Base-by-base conservation (phyloP, 2,113 vertebrate species). In the Lepisosteus osseus region DNA sequence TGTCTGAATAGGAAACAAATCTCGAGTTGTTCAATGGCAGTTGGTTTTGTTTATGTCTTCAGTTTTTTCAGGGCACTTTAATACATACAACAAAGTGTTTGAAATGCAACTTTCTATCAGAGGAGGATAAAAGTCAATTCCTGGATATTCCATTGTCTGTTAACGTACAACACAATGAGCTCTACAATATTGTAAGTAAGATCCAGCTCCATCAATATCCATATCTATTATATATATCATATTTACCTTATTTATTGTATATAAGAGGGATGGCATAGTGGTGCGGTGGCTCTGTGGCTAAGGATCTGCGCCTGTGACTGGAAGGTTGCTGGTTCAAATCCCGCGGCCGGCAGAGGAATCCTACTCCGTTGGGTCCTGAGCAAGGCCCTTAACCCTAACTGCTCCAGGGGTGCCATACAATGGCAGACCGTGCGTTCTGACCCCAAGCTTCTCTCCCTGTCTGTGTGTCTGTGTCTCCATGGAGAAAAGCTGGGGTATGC, bases 71-170 rank as follows among this genome's bases (percentile, higher is more conserved):
- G 65, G 76, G 71, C 44, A 7, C 68, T 57, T 65, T 85, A 61
- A 74, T 0, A 2, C 54, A 77, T 70, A 72, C 62, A 2, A 80
- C 68, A 55, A 75, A 61, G 8, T 89, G 83, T 68, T 3, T 2
- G 2, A 59, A 29, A 9, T 74, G 80, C 41, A 1, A 68, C 2
- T 9, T 51, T 29, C 29, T 29, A 0, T 7, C 1, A 4, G 81
- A 3, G 1, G 0, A 72, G 14, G 79, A 76, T 17, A 54, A 3
- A 0, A 76, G 7, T 54, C 56, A 14, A n/a, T 91, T 89, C 59
- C 81, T 84, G 78, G 65, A 81, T 65, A 54, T 90, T 61, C 87
- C 87, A 1, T 74, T 91, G 0, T 5, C 77, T 0, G 42, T 89
- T 12, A 68, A 78, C 54, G 1, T 42, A 1, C 70, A 1, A 3